Evolutionary conservation across 92 coral and sea anemone genomes (phyloP).

Genomic region (Epizoanthus stellaris): DNA sequence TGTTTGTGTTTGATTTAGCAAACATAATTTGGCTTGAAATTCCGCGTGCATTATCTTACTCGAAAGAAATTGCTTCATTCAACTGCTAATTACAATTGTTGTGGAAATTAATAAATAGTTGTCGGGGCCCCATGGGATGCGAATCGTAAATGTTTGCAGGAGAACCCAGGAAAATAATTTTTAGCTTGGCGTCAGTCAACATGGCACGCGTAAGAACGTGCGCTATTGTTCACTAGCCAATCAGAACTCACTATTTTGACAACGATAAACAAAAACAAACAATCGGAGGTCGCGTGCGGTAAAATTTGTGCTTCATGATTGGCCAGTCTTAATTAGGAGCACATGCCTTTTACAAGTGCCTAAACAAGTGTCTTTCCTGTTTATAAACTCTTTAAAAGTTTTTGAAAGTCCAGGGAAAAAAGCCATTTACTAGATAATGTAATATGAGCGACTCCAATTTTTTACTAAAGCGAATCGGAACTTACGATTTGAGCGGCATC

Average conservation of each 20-base stretch:
- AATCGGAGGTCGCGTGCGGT: constrained; percentile 95
- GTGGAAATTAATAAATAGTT: constrained; percentile 49
- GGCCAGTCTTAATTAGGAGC: constrained; percentile 70
- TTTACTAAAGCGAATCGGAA: constrained; percentile 86
- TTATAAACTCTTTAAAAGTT: constrained; percentile 58
- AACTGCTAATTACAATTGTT: constrained; percentile 63
- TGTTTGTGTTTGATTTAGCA: constrained; percentile 19
- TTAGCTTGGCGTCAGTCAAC: constrained; percentile 52
- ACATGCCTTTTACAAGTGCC: constrained; percentile 82
- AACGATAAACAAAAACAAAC: constrained; percentile 79
- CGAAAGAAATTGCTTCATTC: constrained; percentile 49
- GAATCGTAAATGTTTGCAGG: constrained; percentile 52
- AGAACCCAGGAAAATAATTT: constrained; percentile 6
- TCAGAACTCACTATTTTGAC: constrained; percentile 68
- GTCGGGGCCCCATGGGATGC: constrained; percentile 59
- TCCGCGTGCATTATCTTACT: constrained; percentile 61
- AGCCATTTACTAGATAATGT: constrained; percentile 29
- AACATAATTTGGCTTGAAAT: constrained; percentile 33
- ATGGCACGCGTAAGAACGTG: constrained; percentile 97
- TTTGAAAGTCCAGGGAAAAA: constrained; percentile 34
- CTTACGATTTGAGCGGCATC: constrained; percentile 86
- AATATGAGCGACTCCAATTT: constrained; percentile 73
- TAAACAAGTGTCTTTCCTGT: constrained; percentile 70
- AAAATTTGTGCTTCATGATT: constrained; percentile 74
- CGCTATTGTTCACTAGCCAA: constrained; percentile 76